Evolutionary conservation across 2,888 invertebrate genomes (phyloP).

Genomic region (Dasypogon diadema): DNA sequence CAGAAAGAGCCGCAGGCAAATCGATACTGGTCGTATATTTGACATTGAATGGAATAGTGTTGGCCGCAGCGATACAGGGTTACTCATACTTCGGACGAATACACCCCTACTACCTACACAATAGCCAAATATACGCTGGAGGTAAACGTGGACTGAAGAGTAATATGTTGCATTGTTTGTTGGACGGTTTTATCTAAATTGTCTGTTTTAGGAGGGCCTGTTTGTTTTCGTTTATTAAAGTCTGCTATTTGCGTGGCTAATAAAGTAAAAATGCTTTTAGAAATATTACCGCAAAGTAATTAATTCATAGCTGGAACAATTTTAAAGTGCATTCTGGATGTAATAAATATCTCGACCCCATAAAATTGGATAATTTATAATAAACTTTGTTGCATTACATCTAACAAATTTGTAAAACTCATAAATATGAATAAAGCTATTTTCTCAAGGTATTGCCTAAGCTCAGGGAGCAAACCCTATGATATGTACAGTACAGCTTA

Average conservation of each 20-base stretch:
- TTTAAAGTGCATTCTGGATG: not conserved
- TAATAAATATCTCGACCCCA: no score
- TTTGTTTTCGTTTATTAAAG: constrained; percentile 44
- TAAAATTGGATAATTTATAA: no score
- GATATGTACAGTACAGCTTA: no score
- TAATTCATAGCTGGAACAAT: not conserved
- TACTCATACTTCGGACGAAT: not conserved
- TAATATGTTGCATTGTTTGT: constrained; percentile 45
- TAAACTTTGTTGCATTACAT: no score
- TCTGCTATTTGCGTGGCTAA: constrained; percentile 26
- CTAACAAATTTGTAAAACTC: no score
- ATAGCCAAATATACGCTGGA: not conserved
- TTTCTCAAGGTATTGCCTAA: no score
- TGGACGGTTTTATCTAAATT: constrained; percentile 33
- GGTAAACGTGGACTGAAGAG: not conserved
- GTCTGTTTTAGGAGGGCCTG: constrained; percentile 37
- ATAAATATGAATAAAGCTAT: no score
- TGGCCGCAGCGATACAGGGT: not conserved
- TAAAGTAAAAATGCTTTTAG: constrained; percentile 43
- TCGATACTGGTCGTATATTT: constrained; percentile 35
- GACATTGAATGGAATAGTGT: not conserved
- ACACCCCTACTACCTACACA: not conserved
- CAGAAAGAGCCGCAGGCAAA: constrained; percentile 43
- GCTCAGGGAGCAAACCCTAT: no score
- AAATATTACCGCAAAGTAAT: constrained; percentile 24